Base-by-base conservation (phyloP, 2,888 invertebrate genomes). In the Tetragonisca angustula region DNA sequence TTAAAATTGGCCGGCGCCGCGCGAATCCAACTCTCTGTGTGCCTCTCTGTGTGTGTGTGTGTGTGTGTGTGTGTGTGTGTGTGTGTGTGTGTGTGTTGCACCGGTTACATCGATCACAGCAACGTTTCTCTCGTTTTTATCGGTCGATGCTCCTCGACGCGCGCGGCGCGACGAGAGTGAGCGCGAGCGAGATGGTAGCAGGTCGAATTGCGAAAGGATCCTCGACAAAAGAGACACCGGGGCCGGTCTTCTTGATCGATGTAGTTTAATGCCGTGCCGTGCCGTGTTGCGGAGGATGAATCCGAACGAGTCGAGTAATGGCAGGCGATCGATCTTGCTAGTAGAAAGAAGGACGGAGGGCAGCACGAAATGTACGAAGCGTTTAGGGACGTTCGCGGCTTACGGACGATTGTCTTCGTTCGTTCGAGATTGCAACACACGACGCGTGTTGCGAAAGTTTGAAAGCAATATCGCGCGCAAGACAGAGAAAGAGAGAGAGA, bases 1-100 rank as follows among this genome's bases (percentile, higher is more conserved):
- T 85, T 84, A 70, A 84, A 85, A 80, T 74, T 74, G 32, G 11
- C 62, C 19, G 19, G 11, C 27, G 32, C 19, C 32, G 21, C 21
- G 19, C 27, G 19, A 19, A 11, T 19, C 9, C 17, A 9, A 61
- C 43, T 43, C 43, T 9, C n/a, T n/a, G n/a, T n/a, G n/a, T n/a
- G n/a, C n/a, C n/a, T n/a, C n/a, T n/a, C n/a, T n/a, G 27, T 27
- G 27, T 27, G 1, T 27, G 27, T 27, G 27, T 27, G 27, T 27
- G 27, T 27, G 27, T 27, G 2, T 27, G 43, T 43, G 9, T 43
- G 9, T 11, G 43, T 43, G 43, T 9, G 11, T 2, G 9, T 43
- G 36, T 36, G 36, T 9, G 36, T 36, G 9, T 56, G n/a, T 79
- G 72, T 3, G 32, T 32, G 4, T 32, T 3, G 4, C 61, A 72